Conservation (phyloP, 2,797 vertebrate genomes). For the Typhlichthys eigenmanni region DNA sequence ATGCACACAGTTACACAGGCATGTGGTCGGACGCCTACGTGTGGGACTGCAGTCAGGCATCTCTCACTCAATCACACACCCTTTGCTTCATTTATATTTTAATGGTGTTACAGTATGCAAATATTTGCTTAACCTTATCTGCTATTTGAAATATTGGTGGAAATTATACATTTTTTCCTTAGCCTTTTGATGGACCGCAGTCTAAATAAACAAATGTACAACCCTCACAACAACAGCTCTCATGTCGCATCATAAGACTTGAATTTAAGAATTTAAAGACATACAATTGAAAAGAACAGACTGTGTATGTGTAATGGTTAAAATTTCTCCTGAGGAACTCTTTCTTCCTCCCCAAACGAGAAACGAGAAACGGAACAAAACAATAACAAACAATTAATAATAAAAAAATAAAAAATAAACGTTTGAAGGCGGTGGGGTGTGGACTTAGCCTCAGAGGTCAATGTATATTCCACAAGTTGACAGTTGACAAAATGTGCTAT, state of each 20-base stretch:
- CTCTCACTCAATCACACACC: constrained; percentile 5
- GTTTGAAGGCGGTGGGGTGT: constrained; percentile 1
- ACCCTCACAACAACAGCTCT: constrained; percentile 10
- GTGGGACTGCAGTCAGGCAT: constrained; percentile 26
- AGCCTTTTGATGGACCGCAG: not conserved
- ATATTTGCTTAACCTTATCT: not conserved
- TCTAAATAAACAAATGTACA: not conserved
- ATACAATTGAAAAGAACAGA: constrained; percentile 41
- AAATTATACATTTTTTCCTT: too few relatives aligned
- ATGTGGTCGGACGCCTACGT: constrained; percentile 15
- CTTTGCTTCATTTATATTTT: constrained; percentile 1
- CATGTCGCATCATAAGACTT: constrained; percentile 32
- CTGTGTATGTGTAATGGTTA: not conserved
- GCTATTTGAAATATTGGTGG: too few relatives aligned
- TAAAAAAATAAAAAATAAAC: too few relatives aligned
- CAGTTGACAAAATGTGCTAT: constrained; percentile 22
- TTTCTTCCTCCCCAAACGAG: not conserved
- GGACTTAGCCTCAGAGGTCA: constrained; percentile 12
- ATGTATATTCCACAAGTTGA: constrained; percentile 15
- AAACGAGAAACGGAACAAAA: constrained; percentile 4
- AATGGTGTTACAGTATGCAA: not conserved
- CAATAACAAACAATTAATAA: not conserved
- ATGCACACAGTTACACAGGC: constrained; percentile 22
- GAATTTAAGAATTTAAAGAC: constrained; percentile 45
- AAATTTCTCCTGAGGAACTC: constrained; percentile 24